Percentiles rank a stretch among this genome's conserved stretches.
phyloP scores from a whole-genome alignment of 2,888 invertebrate genomes.

The Carcina quercana region DNA sequence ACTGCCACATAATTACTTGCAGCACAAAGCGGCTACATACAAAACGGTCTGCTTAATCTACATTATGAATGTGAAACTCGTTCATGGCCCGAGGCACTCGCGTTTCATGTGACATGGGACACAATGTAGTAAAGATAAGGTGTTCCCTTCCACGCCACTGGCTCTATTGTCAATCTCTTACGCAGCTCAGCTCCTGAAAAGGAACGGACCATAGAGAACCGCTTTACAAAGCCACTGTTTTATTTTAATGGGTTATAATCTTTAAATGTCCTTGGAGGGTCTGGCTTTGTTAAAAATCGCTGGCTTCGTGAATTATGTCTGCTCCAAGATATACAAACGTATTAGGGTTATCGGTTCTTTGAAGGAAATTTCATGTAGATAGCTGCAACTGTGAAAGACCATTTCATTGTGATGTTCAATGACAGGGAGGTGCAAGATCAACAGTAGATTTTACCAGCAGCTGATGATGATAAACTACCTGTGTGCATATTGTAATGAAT shows the following conservation, averaged over 20 bases:
- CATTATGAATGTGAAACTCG: slow-evolving; percentile 60
- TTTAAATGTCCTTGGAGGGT: too few species aligned
- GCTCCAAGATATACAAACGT: too few species aligned
- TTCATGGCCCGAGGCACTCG: slow-evolving; percentile 53
- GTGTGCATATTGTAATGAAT: too few species aligned
- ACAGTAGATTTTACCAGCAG: too few species aligned
- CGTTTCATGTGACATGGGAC: slow-evolving; percentile 64
- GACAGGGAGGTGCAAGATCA: too few species aligned
- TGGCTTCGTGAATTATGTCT: too few species aligned
- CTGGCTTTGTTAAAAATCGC: too few species aligned
- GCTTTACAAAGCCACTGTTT: slow-evolving; percentile 34
- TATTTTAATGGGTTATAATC: slow-evolving; percentile 14
- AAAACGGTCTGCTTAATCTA: slow-evolving; percentile 44
- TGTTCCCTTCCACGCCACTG: slow-evolving; percentile 65
- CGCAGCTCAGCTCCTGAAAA: slow-evolving; percentile 55
- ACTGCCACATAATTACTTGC: slow-evolving; percentile 23
- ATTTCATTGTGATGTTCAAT: too few species aligned
- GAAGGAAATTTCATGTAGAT: too few species aligned
- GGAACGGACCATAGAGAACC: slow-evolving; percentile 35
- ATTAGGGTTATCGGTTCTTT: too few species aligned
- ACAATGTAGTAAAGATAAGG: slow-evolving; percentile 70
- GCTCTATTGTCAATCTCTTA: slow-evolving; percentile 65
- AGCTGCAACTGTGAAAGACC: too few species aligned
- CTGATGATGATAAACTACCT: too few species aligned
- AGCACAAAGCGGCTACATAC: slow-evolving; percentile 23